Percentiles rank a stretch among this genome's conserved stretches.
Conservation (phyloP, 53 echinoderm and acorn worm species). For the Crossaster papposus region DNA sequence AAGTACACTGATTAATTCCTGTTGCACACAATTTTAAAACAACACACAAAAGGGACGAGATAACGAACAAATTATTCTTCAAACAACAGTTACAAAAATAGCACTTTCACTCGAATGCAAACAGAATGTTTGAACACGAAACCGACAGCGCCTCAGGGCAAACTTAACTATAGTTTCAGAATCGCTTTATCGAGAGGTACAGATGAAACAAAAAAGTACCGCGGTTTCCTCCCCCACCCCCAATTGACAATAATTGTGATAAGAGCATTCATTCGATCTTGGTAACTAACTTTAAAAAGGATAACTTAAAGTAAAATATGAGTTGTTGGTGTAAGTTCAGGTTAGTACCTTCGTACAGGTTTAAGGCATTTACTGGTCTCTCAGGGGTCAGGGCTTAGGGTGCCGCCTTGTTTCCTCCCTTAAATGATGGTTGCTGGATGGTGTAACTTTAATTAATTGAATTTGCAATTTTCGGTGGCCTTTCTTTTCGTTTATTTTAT, state of each 20-base stretch:
- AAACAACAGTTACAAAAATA: background rate
- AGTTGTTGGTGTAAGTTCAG: too few species aligned
- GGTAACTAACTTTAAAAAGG: background rate
- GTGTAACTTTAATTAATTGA: too few species aligned
- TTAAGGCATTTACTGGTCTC: too few species aligned
- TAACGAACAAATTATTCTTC: slow-evolving; percentile 1
- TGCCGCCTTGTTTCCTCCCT: too few species aligned
- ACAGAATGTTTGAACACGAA: background rate
- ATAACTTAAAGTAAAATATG: too few species aligned
- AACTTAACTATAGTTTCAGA: slow-evolving; percentile 28
- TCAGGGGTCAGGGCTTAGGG: too few species aligned
- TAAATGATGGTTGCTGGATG: too few species aligned
- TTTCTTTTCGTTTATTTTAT: too few species aligned
- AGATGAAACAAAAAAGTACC: background rate
- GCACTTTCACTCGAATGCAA: slow-evolving; percentile 14
- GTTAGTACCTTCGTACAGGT: too few species aligned
- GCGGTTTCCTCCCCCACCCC: background rate
- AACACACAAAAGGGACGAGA: slow-evolving; percentile 8
- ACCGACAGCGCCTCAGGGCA: background rate
- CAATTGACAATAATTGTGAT: background rate
- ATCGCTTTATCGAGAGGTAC: background rate
- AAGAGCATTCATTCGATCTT: background rate
- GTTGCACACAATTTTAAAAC: background rate
- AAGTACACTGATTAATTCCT: slow-evolving; percentile 33
- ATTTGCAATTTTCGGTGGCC: too few species aligned